These are phyloP conservation scores for Pachyuromys duprasi DNA, from an alignment of 2,797 vertebrate genomes.

Conservation along the genomic window DNA sequence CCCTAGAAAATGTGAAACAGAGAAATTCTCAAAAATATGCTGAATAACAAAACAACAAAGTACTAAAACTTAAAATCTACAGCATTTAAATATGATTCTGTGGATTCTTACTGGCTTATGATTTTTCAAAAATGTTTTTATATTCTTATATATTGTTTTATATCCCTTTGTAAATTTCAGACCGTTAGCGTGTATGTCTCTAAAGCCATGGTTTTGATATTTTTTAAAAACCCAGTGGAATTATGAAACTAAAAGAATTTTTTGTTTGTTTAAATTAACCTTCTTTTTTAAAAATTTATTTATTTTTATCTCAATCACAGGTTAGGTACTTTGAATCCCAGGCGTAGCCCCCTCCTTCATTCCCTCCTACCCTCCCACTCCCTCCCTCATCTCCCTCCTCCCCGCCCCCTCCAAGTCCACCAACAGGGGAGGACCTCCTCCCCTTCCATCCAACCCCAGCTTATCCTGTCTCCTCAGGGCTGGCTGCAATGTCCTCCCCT, in stretches of 20 bases:
- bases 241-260: background rate
- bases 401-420: too few species aligned
- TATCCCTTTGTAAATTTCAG: conserved; percentile 45
- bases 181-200: conserved; percentile 5
- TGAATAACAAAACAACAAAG: background rate
- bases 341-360: too few species aligned
- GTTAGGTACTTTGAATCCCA: too few species aligned
- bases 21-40: background rate
- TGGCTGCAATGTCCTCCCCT: too few species aligned
- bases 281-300: conserved; percentile 18
- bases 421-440: too few species aligned
- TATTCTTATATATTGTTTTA: conserved; percentile 6
- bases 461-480: too few species aligned
- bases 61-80: conserved; percentile 3
- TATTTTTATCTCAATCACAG: too few species aligned
- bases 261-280: conserved; percentile 37
- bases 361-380: too few species aligned
- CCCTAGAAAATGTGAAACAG: background rate
- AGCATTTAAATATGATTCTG: background rate
- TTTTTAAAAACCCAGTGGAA: conserved; percentile 55
- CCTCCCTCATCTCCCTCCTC: too few species aligned
- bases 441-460: too few species aligned
- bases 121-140: conserved; percentile 11
- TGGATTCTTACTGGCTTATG: conserved; percentile 46
- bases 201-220: conserved; percentile 31